Conservation (phyloP, 2,113 vertebrate species). For the Lampris incognitus region DNA sequence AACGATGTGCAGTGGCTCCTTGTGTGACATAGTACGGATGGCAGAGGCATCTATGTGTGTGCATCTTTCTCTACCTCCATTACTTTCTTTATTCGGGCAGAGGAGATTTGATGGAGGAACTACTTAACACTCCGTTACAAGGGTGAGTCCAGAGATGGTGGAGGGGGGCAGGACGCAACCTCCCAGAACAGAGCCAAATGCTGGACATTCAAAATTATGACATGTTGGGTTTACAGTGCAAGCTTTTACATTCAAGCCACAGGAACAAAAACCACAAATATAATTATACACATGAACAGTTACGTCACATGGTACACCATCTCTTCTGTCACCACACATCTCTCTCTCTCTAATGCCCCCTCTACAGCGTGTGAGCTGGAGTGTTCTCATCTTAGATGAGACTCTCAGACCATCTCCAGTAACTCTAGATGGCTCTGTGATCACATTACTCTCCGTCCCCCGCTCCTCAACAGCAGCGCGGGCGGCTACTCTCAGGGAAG, state of each 20-base stretch:
- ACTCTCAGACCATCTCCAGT: slow-evolving; percentile 56
- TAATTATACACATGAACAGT: slow-evolving; percentile 6
- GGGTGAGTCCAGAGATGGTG: slow-evolving; percentile 37
- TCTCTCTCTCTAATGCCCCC: neutral
- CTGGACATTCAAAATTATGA: slow-evolving; percentile 56
- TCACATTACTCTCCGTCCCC: slow-evolving; percentile 66
- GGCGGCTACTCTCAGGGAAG: slow-evolving; percentile 47
- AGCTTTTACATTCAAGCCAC: slow-evolving; percentile 50
- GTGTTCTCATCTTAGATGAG: slow-evolving; percentile 23
- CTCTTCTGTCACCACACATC: neutral
- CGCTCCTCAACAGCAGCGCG: slow-evolving; percentile 24
- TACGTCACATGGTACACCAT: neutral
- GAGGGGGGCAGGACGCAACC: slow-evolving; percentile 29
- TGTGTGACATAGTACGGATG: neutral
- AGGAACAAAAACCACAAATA: slow-evolving; percentile 26
- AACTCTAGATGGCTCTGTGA: slow-evolving; percentile 66
- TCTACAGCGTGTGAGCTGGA: neutral
- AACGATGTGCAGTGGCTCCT: slow-evolving; percentile 33
- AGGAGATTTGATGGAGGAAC: slow-evolving; percentile 53
- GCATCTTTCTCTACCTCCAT: slow-evolving; percentile 4
- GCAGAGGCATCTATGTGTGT: slow-evolving; percentile 16
- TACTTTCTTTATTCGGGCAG: slow-evolving; percentile 30
- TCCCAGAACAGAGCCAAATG: slow-evolving; percentile 43
- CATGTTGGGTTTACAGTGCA: slow-evolving; percentile 28
- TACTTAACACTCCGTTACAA: slow-evolving; percentile 73